Evolutionary conservation across 2,888 invertebrate genomes (phyloP).

Genomic region (Drosophila diplacantha): DNA sequence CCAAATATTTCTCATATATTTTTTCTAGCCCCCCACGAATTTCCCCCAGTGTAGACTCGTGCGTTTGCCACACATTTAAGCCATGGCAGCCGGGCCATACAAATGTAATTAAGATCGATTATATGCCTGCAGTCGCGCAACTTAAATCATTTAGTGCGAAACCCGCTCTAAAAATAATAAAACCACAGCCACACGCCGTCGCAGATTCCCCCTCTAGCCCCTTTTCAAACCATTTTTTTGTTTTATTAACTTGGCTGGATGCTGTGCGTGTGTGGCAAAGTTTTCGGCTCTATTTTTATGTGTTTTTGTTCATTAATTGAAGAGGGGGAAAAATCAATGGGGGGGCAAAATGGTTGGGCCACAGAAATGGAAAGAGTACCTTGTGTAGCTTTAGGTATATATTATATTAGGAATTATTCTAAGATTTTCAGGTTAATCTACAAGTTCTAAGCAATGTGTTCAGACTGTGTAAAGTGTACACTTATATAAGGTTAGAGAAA

Average conservation of each 20-base stretch:
- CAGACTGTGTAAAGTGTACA: background rate
- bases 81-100: constrained; percentile 21
- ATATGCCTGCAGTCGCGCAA: constrained; percentile 30
- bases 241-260: constrained; percentile 4
- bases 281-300: constrained; percentile 10
- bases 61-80: constrained; percentile 14
- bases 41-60: background rate
- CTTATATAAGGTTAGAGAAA: background rate
- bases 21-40: background rate
- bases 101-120: constrained; percentile 63
- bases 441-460: background rate
- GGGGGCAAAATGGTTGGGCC: background rate
- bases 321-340: constrained; percentile 8
- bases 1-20: background rate
- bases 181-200: constrained; percentile 12
- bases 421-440: background rate
- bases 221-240: background rate
- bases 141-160: constrained; percentile 46
- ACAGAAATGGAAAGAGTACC: background rate
- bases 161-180: constrained; percentile 47
- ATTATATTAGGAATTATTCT: background rate
- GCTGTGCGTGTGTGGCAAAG: constrained; percentile 1
- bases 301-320: constrained; percentile 2
- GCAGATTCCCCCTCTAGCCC: background rate
- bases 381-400: too few relatives aligned